Percentiles rank a stretch among this genome's conserved stretches.
phyloP scores from a whole-genome alignment of 1,140 invertebrate genomes.

The Neuroterus valhalla region DNA sequence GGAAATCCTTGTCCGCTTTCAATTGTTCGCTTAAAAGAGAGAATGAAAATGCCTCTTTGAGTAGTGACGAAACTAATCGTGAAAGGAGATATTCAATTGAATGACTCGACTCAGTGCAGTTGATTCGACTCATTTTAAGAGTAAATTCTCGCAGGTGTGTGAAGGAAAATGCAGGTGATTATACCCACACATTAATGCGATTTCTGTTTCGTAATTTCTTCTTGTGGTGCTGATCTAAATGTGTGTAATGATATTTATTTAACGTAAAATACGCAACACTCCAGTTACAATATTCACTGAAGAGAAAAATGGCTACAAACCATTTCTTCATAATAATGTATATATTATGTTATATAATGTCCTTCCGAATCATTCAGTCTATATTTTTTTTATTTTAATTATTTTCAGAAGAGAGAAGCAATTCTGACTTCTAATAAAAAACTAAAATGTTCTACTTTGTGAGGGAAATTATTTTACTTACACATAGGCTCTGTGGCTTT shows the following conservation, averaged over 20 bases:
- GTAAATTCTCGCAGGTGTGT: conserved; percentile 17
- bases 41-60: conserved; percentile 8
- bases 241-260: conserved; percentile 26
- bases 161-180: conserved; percentile 15
- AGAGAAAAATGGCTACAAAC: background rate
- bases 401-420: too few species aligned
- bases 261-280: conserved; percentile 16
- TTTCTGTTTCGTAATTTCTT: conserved; percentile 23
- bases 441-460: too few species aligned
- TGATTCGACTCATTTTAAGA: conserved; percentile 21
- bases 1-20: background rate
- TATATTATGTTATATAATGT: too few species aligned
- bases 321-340: too few species aligned
- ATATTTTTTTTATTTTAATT: too few species aligned
- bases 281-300: background rate
- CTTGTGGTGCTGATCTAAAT: background rate
- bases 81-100: conserved; percentile 26
- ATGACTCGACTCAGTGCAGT: conserved; percentile 12
- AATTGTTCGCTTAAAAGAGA: background rate
- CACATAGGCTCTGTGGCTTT: too few species aligned
- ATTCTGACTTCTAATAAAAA: too few species aligned
- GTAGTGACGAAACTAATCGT: conserved; percentile 12
- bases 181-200: conserved; percentile 6
- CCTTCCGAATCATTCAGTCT: too few species aligned
- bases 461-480: too few species aligned